Evolutionary conservation across 1,140 invertebrate species (phyloP).

Genomic region (Elymnias hypermnestra): DNA sequence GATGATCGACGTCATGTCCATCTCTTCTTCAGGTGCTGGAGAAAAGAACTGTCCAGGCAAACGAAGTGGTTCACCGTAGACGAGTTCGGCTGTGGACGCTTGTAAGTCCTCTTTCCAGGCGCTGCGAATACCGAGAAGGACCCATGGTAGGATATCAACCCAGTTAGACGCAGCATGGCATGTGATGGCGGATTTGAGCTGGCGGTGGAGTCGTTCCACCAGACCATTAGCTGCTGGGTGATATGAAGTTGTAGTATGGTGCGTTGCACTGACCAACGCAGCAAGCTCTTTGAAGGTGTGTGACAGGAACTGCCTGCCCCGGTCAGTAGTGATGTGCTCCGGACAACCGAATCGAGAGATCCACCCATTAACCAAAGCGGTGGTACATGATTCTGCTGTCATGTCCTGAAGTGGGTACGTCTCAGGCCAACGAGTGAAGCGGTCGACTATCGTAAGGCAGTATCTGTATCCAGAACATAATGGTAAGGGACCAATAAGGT

Average conservation of each 20-base stretch:
- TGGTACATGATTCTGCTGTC: constrained; percentile 11
- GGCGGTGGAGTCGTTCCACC: too few species aligned
- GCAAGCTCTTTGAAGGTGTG: too few species aligned
- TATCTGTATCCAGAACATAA: constrained; percentile 8
- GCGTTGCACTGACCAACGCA: too few species aligned
- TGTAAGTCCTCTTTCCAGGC: constrained; percentile 8
- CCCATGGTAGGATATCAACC: constrained; percentile 7
- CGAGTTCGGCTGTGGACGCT: constrained; percentile 9
- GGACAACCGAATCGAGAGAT: constrained; percentile 12
- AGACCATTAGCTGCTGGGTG: too few species aligned
- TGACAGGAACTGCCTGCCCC: neutral
- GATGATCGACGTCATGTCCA: too few species aligned
- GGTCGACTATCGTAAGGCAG: constrained; percentile 15
- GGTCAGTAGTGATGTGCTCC: constrained; percentile 8
- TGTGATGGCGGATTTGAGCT: constrained; percentile 10
- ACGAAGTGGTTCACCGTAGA: constrained; percentile 11
- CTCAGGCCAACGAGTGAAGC: constrained; percentile 17
- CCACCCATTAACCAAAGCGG: constrained; percentile 11
- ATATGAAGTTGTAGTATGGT: too few species aligned
- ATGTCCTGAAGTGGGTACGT: constrained; percentile 7
- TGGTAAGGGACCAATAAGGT: constrained; percentile 15
- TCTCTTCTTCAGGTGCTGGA: too few species aligned
- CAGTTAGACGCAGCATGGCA: neutral
- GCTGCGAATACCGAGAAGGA: constrained; percentile 15
- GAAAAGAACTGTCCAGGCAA: constrained; percentile 1